Evolutionary conservation across 2,888 invertebrate genomes (phyloP), one percentile per base, ranked within the genome.

Genomic region (Cheilosia urbana): DNA sequence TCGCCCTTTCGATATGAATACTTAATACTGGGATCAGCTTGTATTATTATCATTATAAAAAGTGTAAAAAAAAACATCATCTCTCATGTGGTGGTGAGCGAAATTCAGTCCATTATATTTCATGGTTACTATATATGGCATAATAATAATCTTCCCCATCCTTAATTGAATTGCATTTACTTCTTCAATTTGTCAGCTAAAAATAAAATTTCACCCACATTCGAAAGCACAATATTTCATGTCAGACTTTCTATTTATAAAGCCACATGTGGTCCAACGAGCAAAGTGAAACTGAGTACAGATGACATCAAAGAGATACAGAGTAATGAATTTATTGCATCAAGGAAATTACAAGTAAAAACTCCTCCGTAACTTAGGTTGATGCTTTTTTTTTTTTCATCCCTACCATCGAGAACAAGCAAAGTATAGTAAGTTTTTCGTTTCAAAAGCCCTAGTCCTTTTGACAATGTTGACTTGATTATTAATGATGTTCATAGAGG

Each of bases 161-260:
- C 34, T 13, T n/a, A 6, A 30, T 37, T 58, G 27, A 49, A 58
- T 55, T 57, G 17, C 21, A 69, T 58, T 71, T 49, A 42, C 37
- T 24, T 49, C 17, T 4, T 17, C 27, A 55, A 27, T 51, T 65
- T 51, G 45, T 24, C 27, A 30, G 30, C 30, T 9, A 30, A 60
- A 40, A 68, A 24, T 21, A 53, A 55, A 37, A 49, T 51, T 42
- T 42, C 49, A 49, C 49, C 58, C 30, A 40, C 62, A 60, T 55
- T 57, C 62, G 13, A 73, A 79, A 71, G 80, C 75, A 65, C 45
- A 80, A 84, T 80, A 84, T 80, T 80, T 84, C 80, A 84, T 65
- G 75, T 80, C 69, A 71, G 60, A 65, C 47, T 53, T 80, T 75
- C 60, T 21, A 75, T 58, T 69, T 71, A 58, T 47, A 15, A 75